Conservation (phyloP, 2,113 vertebrate species). For the Speoplatyrhinus poulsoni region DNA sequence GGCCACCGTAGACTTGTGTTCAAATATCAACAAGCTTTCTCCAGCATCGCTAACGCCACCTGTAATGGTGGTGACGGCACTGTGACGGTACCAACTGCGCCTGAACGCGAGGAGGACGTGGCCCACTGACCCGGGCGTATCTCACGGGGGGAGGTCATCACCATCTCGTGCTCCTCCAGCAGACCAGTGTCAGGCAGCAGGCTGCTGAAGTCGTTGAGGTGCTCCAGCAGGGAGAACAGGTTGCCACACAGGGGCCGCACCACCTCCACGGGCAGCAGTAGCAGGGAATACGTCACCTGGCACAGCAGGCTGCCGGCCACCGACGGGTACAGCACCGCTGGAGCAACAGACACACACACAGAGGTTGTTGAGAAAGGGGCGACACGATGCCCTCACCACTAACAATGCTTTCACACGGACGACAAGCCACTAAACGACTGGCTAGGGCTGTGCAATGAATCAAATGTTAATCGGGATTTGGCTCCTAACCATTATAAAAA, state of each 20-base stretch:
- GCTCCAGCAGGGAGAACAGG: conserved; percentile 75
- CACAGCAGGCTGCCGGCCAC: conserved; percentile 79
- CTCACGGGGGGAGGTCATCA: conserved; percentile 52
- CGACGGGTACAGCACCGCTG: conserved; percentile 78
- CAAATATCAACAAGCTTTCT: too few relatives aligned
- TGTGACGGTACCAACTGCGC: background rate
- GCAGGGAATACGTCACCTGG: conserved; percentile 80
- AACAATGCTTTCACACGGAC: too few relatives aligned
- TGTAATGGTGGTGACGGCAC: background rate
- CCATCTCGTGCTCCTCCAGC: conserved; percentile 75
- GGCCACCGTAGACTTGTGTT: too few relatives aligned
- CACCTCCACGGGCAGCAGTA: conserved; percentile 75
- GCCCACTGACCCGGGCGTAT: conserved; percentile 45
- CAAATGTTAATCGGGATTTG: too few relatives aligned
- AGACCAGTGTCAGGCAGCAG: conserved; percentile 72
- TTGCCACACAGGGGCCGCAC: conserved; percentile 77
- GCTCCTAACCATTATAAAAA: too few relatives aligned
- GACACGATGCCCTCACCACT: background rate
- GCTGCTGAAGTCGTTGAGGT: conserved; percentile 77
- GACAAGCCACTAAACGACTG: too few relatives aligned
- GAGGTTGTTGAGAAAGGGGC: background rate
- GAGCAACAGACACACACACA: background rate
- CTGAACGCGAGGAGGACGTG: background rate
- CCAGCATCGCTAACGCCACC: too few relatives aligned
- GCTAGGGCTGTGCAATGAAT: too few relatives aligned